These are phyloP conservation scores for Trichechus manatus DNA, from an alignment of 2,113 vertebrate species.

Conservation along the genomic window DNA sequence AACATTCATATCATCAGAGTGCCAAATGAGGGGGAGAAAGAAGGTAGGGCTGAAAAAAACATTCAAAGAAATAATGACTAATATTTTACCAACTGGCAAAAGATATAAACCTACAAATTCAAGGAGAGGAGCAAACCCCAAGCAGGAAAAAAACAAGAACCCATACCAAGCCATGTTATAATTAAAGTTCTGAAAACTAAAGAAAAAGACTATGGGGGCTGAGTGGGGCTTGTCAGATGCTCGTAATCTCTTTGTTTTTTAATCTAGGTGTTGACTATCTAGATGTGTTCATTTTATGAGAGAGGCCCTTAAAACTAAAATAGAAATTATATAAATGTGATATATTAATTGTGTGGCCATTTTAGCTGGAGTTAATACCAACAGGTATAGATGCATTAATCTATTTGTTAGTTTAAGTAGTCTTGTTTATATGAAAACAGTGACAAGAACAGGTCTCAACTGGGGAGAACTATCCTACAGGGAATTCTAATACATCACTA, in stretches of 20 bases:
- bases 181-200: background rate
- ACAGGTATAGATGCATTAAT: background rate
- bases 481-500: background rate
- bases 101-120: background rate
- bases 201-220: background rate
- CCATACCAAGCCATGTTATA: background rate
- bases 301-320: background rate
- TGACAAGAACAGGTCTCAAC: background rate
- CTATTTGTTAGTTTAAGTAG: background rate
- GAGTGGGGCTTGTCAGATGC: background rate
- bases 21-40: background rate
- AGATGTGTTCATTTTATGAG: background rate
- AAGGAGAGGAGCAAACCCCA: background rate
- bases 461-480: background rate
- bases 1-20: background rate
- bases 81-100: background rate
- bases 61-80: background rate
- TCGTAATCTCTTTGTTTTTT: background rate
- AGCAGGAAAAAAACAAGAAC: background rate
- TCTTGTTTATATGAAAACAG: constrained; percentile 5
- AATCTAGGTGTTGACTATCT: background rate
- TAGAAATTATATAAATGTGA: background rate
- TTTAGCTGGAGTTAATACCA: background rate
- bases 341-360: background rate
- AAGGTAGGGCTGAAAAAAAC: background rate